Conservation (phyloP, 2,113 vertebrate species). For the Euleptes europaea region DNA sequence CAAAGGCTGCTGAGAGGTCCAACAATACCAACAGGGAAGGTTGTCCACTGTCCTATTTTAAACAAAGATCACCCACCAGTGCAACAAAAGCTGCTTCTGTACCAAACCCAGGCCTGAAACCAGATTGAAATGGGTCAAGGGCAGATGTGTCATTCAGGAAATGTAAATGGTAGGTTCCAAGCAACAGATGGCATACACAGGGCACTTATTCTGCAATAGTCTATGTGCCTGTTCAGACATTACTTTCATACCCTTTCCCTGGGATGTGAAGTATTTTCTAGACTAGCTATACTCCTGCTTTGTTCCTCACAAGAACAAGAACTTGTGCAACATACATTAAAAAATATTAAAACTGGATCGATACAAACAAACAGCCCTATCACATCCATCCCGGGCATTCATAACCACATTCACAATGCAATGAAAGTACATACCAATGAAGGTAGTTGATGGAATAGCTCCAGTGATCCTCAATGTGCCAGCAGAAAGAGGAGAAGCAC, state of each 20-base stretch:
- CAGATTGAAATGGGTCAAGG: too few species aligned
- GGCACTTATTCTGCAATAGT: not conserved
- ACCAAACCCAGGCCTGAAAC: too few species aligned
- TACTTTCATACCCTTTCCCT: not conserved
- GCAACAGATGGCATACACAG: not conserved
- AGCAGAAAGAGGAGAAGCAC: slow-evolving; percentile 99
- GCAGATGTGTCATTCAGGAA: too few species aligned
- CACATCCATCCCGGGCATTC: not conserved
- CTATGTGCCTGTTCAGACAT: not conserved
- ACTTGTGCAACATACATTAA: not conserved
- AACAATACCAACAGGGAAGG: too few species aligned
- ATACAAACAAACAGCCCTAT: not conserved
- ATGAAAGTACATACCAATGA: slow-evolving; percentile 84
- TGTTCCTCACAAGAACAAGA: not conserved
- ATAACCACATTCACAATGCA: not conserved
- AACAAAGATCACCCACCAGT: too few species aligned
- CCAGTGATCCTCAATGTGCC: slow-evolving; percentile 99
- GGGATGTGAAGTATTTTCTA: not conserved
- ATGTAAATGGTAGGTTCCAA: not conserved
- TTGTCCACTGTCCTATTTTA: too few species aligned
- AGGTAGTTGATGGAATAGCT: slow-evolving; percentile 99
- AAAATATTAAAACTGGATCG: not conserved
- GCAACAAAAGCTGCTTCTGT: too few species aligned
- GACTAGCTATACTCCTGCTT: not conserved
- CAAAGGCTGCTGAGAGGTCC: too few species aligned